Percentiles rank a stretch among this genome's conserved stretches.
Conservation (phyloP, 2,113 vertebrate genomes). For the Terrapene triunguis region DNA sequence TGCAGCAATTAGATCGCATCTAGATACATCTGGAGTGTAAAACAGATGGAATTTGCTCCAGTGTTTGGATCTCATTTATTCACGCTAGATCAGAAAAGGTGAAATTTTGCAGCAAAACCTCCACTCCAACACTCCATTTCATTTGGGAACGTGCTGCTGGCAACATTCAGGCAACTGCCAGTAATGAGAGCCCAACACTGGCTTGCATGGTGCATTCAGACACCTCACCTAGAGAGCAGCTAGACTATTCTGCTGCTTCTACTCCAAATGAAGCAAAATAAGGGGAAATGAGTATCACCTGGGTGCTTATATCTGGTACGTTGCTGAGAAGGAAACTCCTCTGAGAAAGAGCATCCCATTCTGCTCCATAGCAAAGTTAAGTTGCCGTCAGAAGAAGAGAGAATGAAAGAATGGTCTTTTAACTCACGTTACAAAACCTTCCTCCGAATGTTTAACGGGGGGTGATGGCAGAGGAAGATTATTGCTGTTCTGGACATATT, state of each 20-base stretch:
- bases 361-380: background rate
- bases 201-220: background rate
- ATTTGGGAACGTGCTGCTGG: background rate
- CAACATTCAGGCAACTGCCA: background rate
- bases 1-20: background rate
- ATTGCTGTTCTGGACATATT: background rate
- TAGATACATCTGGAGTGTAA: background rate
- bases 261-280: background rate
- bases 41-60: background rate
- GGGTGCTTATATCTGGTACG: background rate
- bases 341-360: background rate
- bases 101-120: background rate
- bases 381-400: background rate
- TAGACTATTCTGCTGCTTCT: background rate
- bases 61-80: background rate
- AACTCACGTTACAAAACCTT: background rate
- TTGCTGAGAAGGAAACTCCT: background rate
- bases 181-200: background rate
- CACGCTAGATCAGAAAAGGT: background rate
- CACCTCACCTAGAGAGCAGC: background rate
- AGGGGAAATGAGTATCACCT: background rate
- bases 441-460: background rate
- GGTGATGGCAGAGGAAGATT: background rate
- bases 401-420: background rate
- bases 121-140: background rate